These are phyloP conservation scores for Trachymyrmex septentrionalis DNA, from an alignment of 1,140 invertebrate species.

Conservation along the genomic window DNA sequence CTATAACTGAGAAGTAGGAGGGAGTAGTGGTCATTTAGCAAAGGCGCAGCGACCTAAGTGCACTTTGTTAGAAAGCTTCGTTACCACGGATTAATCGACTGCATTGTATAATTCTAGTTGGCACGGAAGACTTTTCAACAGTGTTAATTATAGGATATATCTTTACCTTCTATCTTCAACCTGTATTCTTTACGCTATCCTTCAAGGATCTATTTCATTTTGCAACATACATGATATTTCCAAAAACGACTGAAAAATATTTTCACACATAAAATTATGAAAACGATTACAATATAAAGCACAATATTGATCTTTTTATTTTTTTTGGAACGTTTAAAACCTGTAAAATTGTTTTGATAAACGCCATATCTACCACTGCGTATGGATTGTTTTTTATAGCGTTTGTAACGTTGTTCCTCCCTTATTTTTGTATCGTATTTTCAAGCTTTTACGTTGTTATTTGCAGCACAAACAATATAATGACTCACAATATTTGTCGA, in stretches of 20 bases:
- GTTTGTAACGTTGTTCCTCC: slow-evolving; percentile 8
- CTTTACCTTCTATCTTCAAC: slow-evolving; percentile 13
- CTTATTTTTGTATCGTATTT: slow-evolving; percentile 7
- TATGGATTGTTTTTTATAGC: slow-evolving; percentile 28
- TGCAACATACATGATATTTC: neutral
- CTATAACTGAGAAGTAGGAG: slow-evolving; percentile 2
- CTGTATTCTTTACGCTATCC: neutral
- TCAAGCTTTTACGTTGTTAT: slow-evolving; percentile 4
- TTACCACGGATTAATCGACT: slow-evolving; percentile 55
- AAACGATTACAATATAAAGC: neutral
- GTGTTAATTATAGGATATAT: slow-evolving; percentile 37
- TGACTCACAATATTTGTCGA: slow-evolving; percentile 16
- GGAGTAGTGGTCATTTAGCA: slow-evolving; percentile 43
- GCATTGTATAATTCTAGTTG: slow-evolving; percentile 51
- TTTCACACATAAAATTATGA: neutral
- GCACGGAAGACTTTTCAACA: slow-evolving; percentile 24
- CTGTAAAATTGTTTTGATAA: slow-evolving; percentile 2
- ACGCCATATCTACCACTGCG: neutral
- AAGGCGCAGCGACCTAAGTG: slow-evolving; percentile 44
- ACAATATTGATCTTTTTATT: slow-evolving; percentile 10
- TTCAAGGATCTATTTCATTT: neutral
- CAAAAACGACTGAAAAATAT: neutral
- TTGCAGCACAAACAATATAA: slow-evolving; percentile 30
- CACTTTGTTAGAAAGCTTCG: slow-evolving; percentile 58
- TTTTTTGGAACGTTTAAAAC: neutral